A percentile compares a stretch with the other conserved stretches of the same genome.
phyloP scores from a whole-genome alignment of 2,797 vertebrate species.

The Mus minutoides region DNA sequence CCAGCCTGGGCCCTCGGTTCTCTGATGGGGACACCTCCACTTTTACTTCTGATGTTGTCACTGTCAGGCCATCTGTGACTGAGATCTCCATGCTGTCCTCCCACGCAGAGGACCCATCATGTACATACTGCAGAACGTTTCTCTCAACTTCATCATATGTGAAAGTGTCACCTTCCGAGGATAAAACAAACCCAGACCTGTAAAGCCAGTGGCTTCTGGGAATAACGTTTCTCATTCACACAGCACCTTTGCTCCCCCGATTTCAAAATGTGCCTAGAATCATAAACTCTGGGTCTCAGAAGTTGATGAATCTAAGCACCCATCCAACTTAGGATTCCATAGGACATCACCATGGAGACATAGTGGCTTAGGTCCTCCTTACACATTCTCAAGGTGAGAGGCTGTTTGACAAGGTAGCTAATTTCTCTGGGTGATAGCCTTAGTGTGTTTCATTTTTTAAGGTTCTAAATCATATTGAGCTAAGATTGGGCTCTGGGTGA shows the following conservation, averaged over 20 bases:
- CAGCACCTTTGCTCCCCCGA: conserved; percentile 35
- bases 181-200: conserved; percentile 60
- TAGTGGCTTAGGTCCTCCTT: neutral
- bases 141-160: conserved; percentile 93
- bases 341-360: neutral
- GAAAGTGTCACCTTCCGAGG: conserved; percentile 92
- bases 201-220: conserved; percentile 23
- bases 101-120: conserved; percentile 88
- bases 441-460: conserved; percentile 1
- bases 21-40: conserved; percentile 89
- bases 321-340: neutral
- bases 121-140: conserved; percentile 92
- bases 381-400: neutral
- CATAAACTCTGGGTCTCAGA: neutral
- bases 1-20: conserved; percentile 86
- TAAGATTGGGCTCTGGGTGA: conserved; percentile 37
- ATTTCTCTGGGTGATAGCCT: neutral
- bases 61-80: conserved; percentile 92
- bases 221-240: neutral
- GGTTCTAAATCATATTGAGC: conserved; percentile 25
- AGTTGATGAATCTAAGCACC: neutral
- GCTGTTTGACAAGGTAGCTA: neutral
- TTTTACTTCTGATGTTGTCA: conserved; percentile 88
- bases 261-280: conserved; percentile 41
- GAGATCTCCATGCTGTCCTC: conserved; percentile 94